These are phyloP conservation scores for Helicoverpa zea DNA, from an alignment of 1,140 invertebrate genomes.

Conservation along the genomic window DNA sequence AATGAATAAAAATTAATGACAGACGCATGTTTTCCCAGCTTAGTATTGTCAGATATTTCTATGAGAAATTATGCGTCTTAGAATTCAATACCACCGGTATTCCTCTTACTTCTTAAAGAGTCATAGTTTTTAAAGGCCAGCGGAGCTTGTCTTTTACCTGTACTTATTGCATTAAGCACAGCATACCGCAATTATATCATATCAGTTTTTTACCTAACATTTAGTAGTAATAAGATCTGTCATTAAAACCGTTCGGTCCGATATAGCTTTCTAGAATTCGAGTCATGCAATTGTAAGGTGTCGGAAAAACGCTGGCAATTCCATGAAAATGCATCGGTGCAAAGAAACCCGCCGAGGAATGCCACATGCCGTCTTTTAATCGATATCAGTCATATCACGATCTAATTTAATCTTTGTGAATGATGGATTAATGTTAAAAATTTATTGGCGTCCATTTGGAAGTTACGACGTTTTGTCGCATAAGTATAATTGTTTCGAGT, in stretches of 20 bases:
- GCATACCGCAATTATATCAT: constrained; percentile 40
- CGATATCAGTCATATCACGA: constrained; percentile 70
- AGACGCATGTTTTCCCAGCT: not conserved
- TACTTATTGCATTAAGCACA: constrained; percentile 35
- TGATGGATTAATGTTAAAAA: constrained; percentile 76
- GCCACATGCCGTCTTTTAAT: constrained; percentile 76
- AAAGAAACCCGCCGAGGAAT: constrained; percentile 82
- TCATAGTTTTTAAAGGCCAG: constrained; percentile 4
- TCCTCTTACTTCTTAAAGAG: not conserved
- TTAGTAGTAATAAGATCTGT: constrained; percentile 52
- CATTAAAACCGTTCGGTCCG: constrained; percentile 70
- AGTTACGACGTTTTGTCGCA: constrained; percentile 73
- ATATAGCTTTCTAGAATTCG: constrained; percentile 85
- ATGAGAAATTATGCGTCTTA: not conserved
- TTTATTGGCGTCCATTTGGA: constrained; percentile 71
- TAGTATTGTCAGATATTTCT: not conserved
- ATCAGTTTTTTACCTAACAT: constrained; percentile 39
- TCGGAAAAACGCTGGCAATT: constrained; percentile 84
- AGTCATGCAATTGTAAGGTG: constrained; percentile 84
- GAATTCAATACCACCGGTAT: not conserved
- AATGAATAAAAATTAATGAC: constrained; percentile 24
- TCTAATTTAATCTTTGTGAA: constrained; percentile 75
- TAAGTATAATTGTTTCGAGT: constrained; percentile 84
- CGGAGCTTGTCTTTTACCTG: not conserved
- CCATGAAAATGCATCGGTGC: constrained; percentile 83